Conservation (phyloP, 1,140 invertebrate genomes). For the Neuroterus valhalla region DNA sequence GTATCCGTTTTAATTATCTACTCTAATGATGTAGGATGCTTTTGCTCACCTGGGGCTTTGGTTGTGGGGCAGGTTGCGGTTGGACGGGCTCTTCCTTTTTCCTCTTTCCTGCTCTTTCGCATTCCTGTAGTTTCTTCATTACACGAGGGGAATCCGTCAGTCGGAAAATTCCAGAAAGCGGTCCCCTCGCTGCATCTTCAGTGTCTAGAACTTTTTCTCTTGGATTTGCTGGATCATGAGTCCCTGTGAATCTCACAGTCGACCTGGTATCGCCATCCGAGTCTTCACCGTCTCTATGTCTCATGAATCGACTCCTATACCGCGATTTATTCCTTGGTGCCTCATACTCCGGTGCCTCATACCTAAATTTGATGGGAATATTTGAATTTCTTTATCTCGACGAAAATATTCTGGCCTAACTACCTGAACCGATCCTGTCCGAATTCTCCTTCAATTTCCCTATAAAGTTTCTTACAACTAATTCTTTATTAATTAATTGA, state of each 20-base stretch:
- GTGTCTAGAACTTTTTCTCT: slow-evolving; percentile 90
- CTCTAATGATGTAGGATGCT: neutral
- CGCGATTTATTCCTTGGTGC: slow-evolving; percentile 71
- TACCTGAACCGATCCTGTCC: too few relatives aligned
- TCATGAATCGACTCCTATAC: slow-evolving; percentile 77
- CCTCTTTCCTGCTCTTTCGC: slow-evolving; percentile 84
- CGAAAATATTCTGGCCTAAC: too few relatives aligned
- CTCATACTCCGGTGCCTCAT: slow-evolving; percentile 72
- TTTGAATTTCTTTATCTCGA: slow-evolving; percentile 11
- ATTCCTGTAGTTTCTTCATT: slow-evolving; percentile 90
- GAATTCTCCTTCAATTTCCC: neutral
- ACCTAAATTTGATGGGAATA: slow-evolving; percentile 51
- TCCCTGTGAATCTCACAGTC: slow-evolving; percentile 68
- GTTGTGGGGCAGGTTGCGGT: slow-evolving; percentile 74
- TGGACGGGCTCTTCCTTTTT: slow-evolving; percentile 81
- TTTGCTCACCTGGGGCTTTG: slow-evolving; percentile 73
- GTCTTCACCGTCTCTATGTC: slow-evolving; percentile 74
- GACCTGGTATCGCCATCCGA: slow-evolving; percentile 71
- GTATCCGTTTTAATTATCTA: neutral
- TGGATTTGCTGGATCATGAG: slow-evolving; percentile 57
- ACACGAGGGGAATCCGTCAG: slow-evolving; percentile 91
- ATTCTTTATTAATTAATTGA: neutral
- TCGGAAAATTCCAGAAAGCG: slow-evolving; percentile 92
- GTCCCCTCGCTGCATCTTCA: slow-evolving; percentile 90
- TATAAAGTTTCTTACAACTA: neutral